Percentiles rank a stretch among this genome's conserved stretches.
These are phyloP conservation scores for Spongilla lacustris DNA, from an alignment of 37 sponge, comb jelly and placozoan species.

Conservation along the genomic window DNA sequence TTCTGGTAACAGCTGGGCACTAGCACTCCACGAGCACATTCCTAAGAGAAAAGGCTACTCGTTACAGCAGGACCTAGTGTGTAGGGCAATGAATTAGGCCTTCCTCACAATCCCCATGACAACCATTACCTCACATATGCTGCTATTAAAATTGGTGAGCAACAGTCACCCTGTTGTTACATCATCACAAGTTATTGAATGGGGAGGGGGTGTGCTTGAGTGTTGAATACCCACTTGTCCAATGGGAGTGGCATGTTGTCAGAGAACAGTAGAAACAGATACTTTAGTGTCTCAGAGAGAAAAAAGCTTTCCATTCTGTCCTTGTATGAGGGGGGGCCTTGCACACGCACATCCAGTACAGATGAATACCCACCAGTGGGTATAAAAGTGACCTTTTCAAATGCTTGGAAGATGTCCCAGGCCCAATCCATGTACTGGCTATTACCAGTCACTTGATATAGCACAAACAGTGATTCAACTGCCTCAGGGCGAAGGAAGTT, in stretches of 20 bases:
- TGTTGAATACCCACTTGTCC: slow-evolving; percentile 88
- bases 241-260: slow-evolving; percentile 66
- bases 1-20: not conserved
- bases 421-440: slow-evolving; percentile 83
- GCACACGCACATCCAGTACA: slow-evolving; percentile 39
- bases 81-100: not conserved
- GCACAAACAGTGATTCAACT: slow-evolving; percentile 90
- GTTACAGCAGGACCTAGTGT: not conserved
- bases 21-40: not conserved
- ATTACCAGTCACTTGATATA: slow-evolving; percentile 82
- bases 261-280: slow-evolving; percentile 85
- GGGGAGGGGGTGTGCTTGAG: slow-evolving; percentile 93
- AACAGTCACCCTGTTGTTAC: not conserved
- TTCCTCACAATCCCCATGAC: not conserved
- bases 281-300: slow-evolving; percentile 88
- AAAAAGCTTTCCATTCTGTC: slow-evolving; percentile 94
- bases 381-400: slow-evolving; percentile 72
- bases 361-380: slow-evolving; percentile 68
- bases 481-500: slow-evolving; percentile 92
- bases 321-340: not conserved
- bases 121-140: not conserved
- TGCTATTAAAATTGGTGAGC: too few relatives aligned
- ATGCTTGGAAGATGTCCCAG: slow-evolving; percentile 91
- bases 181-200: not conserved
- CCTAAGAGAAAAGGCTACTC: slow-evolving; percentile 19